Base-by-base conservation (phyloP, 2,113 vertebrate species). In the Chaenogobius annularis region DNA sequence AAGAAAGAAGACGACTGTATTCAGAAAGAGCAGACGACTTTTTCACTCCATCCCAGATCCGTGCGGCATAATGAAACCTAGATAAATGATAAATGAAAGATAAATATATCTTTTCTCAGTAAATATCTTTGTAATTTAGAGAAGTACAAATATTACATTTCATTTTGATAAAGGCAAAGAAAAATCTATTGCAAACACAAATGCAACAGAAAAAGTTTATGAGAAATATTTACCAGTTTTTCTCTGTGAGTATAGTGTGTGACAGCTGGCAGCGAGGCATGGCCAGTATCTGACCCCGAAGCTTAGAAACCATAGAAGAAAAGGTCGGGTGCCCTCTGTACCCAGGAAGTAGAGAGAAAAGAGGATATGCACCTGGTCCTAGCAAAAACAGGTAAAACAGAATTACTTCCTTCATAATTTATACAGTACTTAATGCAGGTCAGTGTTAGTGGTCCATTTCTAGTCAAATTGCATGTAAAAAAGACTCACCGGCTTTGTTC, bases 31-130 rank as follows among this genome's bases (percentile, higher is more conserved):
- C 37, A 40, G 8, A 40, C 8, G 37, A 40, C 37, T 40, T 40
- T 40, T 40, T 40, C 37, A 40, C 8, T 40, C 26, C 26, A 31
- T 31, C 26, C 26, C 26, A 31, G 26, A 97, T 97, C 31, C 95
- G 94, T 66, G 96, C 94, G 0, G 96, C 95, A 0, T 96, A 97
- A 84, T 97, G 96, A 85, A 97, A 96, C 96, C 96, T n/a, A n/a
- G n/a, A n/a, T n/a, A n/a, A n/a, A n/a, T n/a, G n/a, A n/a, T n/a
- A n/a, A n/a, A n/a, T n/a, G n/a, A n/a, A n/a, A n/a, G n/a, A n/a
- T n/a, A n/a, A n/a, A n/a, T n/a, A n/a, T 31, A 31, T 31, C 26
- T 31, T 31, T 31, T 31, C 26, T 31, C 26, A 2, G 37, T 40
- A 40, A 40, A 7, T 7, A 40, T 40, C 8, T 40, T 40, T 40